Percentiles rank a stretch among this genome's conserved stretches.
Conservation (phyloP, 2,797 vertebrate genomes). For the Ciconia nigra region DNA sequence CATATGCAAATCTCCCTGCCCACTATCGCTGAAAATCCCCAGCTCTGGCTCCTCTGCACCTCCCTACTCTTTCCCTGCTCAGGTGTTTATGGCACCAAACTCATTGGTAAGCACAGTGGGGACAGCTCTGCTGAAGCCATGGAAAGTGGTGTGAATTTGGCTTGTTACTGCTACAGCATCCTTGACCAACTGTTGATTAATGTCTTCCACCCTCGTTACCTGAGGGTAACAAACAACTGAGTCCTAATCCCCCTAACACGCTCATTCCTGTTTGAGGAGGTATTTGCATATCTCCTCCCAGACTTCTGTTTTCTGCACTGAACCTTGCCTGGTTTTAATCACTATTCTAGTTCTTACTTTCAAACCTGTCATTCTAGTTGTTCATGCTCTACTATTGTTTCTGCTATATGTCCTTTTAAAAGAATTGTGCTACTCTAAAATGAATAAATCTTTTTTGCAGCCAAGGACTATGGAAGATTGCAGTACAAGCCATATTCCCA, state of each 20-base stretch:
- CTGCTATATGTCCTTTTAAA: not conserved
- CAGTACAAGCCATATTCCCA: not conserved
- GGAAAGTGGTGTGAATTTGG: fast-evolving
- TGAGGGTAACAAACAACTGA: not conserved
- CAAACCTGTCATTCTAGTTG: not conserved
- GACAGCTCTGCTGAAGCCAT: not conserved
- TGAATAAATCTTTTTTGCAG: not conserved
- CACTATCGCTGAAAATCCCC: not conserved
- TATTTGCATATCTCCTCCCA: not conserved
- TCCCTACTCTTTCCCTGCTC: not conserved
- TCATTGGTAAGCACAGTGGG: not conserved
- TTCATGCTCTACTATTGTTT: not conserved
- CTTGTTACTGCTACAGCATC: not conserved
- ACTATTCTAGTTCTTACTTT: not conserved
- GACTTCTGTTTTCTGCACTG: not conserved
- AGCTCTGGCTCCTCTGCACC: not conserved
- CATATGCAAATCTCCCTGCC: not conserved
- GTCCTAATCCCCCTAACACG: not conserved
- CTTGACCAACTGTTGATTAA: not conserved
- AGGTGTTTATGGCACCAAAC: not conserved
- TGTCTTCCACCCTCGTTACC: not conserved
- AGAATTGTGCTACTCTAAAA: not conserved
- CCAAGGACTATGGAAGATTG: not conserved
- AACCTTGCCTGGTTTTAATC: not conserved
- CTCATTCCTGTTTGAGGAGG: not conserved